A percentile compares a stretch with the other conserved stretches of the same genome.
phyloP scores from a whole-genome alignment of 2,113 vertebrate species.

The Raja brachyura region DNA sequence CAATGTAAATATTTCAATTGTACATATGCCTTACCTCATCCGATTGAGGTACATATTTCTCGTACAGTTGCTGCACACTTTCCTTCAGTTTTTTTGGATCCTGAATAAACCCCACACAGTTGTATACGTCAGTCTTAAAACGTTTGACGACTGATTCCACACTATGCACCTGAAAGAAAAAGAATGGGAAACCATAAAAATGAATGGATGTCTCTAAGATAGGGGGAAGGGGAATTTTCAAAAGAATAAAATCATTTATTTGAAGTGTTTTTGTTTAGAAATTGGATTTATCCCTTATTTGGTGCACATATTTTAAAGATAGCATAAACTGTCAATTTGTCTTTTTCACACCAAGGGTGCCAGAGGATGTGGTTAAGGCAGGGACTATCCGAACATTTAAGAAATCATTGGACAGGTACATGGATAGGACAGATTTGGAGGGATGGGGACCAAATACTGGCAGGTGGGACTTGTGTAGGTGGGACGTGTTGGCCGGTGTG shows the following conservation, averaged over 20 bases:
- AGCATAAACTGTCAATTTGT: too few relatives aligned
- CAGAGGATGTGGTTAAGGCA: too few relatives aligned
- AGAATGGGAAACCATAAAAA: neutral
- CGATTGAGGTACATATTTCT: conserved; percentile 61
- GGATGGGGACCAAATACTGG: too few relatives aligned
- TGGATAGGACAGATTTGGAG: too few relatives aligned
- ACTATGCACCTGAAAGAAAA: conserved; percentile 60
- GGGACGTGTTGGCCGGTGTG: too few relatives aligned
- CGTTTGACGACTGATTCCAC: conserved; percentile 62
- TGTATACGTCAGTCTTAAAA: conserved; percentile 76
- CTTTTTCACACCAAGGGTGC: too few relatives aligned
- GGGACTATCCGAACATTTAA: too few relatives aligned
- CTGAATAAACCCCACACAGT: conserved; percentile 69
- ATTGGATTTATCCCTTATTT: too few relatives aligned
- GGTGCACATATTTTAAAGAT: too few relatives aligned
- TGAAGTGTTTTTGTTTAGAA: too few relatives aligned
- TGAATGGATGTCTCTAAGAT: neutral
- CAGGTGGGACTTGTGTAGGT: too few relatives aligned
- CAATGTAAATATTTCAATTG: neutral
- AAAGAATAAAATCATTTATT: neutral
- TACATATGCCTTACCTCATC: conserved; percentile 64
- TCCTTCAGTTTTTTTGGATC: conserved; percentile 74
- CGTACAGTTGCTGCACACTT: conserved; percentile 60
- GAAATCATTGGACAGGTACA: too few relatives aligned
- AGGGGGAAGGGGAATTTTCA: conserved; percentile 12